Evolutionary conservation across 2,888 invertebrate species (phyloP).

Genomic region (Gastrophysa polygoni): DNA sequence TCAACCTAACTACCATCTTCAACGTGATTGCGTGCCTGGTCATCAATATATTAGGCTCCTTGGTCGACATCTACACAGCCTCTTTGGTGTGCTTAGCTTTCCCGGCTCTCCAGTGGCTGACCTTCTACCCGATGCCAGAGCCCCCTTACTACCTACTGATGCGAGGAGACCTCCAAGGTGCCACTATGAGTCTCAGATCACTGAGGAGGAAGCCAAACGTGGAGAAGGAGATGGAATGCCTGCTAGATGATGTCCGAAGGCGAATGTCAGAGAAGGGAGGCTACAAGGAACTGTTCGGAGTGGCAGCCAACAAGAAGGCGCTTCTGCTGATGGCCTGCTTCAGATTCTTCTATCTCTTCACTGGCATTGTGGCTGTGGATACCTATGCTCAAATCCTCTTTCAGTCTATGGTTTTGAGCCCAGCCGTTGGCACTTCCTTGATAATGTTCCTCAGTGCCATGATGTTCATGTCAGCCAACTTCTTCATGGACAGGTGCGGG

Average conservation of each 20-base stretch:
- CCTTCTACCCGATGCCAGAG: constrained; percentile 68
- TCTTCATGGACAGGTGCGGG: constrained; percentile 43
- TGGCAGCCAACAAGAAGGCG: constrained; percentile 46
- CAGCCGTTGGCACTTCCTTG: not conserved
- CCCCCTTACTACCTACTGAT: constrained; percentile 47
- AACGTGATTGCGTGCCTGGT: constrained; percentile 45
- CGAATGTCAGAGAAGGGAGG: constrained; percentile 49
- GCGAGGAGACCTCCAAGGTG: constrained; percentile 40
- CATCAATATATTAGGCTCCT: constrained; percentile 63
- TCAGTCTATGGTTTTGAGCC: not conserved
- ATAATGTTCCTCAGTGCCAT: not conserved
- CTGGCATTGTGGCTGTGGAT: not conserved
- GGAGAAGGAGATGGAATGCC: constrained; percentile 40
- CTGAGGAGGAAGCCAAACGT: constrained; percentile 42
- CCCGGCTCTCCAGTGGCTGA: constrained; percentile 63
- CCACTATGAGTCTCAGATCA: constrained; percentile 39
- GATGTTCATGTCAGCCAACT: constrained; percentile 27
- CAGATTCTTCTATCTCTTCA: not conserved
- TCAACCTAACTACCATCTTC: constrained; percentile 41
- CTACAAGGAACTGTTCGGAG: constrained; percentile 46
- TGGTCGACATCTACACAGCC: constrained; percentile 60
- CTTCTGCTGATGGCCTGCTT: constrained; percentile 23
- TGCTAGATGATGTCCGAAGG: constrained; percentile 43
- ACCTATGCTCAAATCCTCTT: not conserved
- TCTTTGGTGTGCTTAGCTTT: constrained; percentile 64